phyloP scores from a whole-genome alignment of 1,140 invertebrate genomes.

The Melipona quadrifasciata region DNA sequence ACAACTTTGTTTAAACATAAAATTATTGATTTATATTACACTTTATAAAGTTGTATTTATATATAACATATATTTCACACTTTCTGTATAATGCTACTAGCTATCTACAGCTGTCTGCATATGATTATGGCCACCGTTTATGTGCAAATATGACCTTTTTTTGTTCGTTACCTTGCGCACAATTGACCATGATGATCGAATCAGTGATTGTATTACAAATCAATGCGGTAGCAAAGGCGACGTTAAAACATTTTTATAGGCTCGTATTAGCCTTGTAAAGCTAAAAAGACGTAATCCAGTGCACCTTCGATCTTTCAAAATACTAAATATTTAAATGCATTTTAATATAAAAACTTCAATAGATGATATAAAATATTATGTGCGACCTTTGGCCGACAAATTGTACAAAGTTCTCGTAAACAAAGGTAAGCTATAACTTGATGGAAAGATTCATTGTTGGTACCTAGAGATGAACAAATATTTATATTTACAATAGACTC shows the following conservation, averaged over 20 bases:
- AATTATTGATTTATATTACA: constrained; percentile 35
- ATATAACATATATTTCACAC: constrained; percentile 28
- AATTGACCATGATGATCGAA: neutral
- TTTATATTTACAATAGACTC: constrained; percentile 6
- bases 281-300: constrained; percentile 12
- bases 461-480: neutral
- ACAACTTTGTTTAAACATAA: constrained; percentile 32
- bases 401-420: constrained; percentile 8
- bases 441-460: neutral
- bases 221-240: neutral
- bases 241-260: neutral
- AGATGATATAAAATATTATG: constrained; percentile 8
- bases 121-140: constrained; percentile 27
- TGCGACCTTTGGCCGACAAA: no score
- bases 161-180: neutral
- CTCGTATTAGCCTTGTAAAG: neutral
- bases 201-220: constrained; percentile 6
- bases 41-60: constrained; percentile 17
- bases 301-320: neutral
- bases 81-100: constrained; percentile 44
- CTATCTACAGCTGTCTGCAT: constrained; percentile 40
- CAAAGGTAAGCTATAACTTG: neutral
- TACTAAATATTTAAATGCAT: neutral
- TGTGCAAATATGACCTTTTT: neutral
- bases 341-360: constrained; percentile 7